Evolutionary conservation across 2,113 vertebrate genomes (phyloP).

Genomic region (Rattus rattus): DNA sequence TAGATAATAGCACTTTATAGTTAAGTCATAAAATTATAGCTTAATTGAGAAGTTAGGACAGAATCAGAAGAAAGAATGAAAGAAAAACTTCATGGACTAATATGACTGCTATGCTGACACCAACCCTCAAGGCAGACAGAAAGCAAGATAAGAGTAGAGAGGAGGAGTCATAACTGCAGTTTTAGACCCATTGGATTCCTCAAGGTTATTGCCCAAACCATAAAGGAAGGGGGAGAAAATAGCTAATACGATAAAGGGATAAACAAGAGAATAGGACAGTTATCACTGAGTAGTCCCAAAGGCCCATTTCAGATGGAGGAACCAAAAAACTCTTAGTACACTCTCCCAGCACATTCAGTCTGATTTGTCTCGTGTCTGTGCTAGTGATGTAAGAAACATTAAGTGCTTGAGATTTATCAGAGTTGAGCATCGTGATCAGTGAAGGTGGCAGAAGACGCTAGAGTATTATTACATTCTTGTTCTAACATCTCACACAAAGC

Average conservation of each 20-base stretch:
- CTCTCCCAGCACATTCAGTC: not conserved
- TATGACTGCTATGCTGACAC: not conserved
- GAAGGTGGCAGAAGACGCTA: not conserved
- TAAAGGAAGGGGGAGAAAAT: not conserved
- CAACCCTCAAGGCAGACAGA: not conserved
- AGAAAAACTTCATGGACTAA: not conserved
- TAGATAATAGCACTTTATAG: not conserved
- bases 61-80: not conserved
- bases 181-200: not conserved
- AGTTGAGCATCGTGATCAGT: not conserved
- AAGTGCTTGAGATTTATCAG: not conserved
- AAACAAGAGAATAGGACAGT: not conserved
- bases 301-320: not conserved
- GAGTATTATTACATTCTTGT: not conserved
- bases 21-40: not conserved
- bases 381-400: not conserved
- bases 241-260: not conserved
- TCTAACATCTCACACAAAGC: not conserved
- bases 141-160: not conserved
- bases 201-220: not conserved
- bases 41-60: not conserved
- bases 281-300: not conserved
- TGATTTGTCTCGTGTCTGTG: not conserved
- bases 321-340: not conserved
- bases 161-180: not conserved